Base-by-base conservation (phyloP, 2,797 vertebrate genomes). In the Anguilla marmorata region DNA sequence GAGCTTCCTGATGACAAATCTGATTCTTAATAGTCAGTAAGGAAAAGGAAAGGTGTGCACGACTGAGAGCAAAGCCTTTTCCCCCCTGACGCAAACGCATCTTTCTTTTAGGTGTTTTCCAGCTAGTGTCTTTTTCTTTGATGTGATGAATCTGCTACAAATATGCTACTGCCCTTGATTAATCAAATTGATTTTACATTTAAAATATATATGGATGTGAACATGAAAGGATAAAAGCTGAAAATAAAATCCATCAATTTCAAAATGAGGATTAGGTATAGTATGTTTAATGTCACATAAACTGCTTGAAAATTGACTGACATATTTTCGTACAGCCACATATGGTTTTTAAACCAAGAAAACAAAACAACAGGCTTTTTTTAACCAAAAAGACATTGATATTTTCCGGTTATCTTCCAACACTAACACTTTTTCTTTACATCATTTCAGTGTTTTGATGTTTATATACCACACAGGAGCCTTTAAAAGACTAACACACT, bases 11-110 rank as follows among this genome's bases (percentile, higher is more conserved):
- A 79, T 90, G 90, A 92, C 89, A 92, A 91, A 91, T 80, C 85
- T 84, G 80, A 86, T 87, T 79, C 88, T 90, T 92, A 91, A 91
- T 89, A 89, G 86, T 87, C 88, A 87, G 72, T 90, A 90, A 91
- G 90, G 33, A 37, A 37, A 37, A 85, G 21, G 16, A 85, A 5
- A 66, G 33, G 30, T 14, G 56, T 21, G 84, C 56, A 66, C 21
- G 58, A 66, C 16, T 85, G 56, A 45, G 41, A 41, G 58, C 33
- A 85, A 89, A 90, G 88, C 84, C 85, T 88, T 91, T 60, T 90
- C 90, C 88, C 87, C 82, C 85, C 72, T 90, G 89, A 92, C 89
- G 90, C 88, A 74, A 4, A 60, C 58, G 89, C 85, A 89, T 87
- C 87, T 84, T 85, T 69, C 24, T 14, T 60, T 85, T 66, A 86